Evolutionary conservation across 2,113 vertebrate species (phyloP), one percentile per base, ranked within the genome.

Genomic region (Cyanoliseus patagonus): DNA sequence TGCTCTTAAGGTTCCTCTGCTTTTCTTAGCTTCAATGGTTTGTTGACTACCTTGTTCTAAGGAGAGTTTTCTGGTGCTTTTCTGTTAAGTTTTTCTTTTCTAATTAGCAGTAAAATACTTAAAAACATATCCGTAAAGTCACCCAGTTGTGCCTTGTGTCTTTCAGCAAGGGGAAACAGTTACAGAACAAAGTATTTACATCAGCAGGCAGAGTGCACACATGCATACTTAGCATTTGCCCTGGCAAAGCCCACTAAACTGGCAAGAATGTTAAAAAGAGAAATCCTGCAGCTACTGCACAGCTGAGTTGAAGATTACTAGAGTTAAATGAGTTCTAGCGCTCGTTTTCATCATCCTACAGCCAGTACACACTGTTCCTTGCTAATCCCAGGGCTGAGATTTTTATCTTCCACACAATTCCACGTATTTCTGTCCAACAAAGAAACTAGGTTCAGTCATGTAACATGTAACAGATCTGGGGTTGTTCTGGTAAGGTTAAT

Each of bases 61-160:
- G 19, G 16, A 88, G 31, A 84, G 10, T 27, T 51, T 92, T 59
- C 35, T 82, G 13, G 7, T 17, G 16, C 16, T 59, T 78, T 91
- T 78, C 84, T 79, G 9, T 27, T 17, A 51, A 30, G 15, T 49
- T 85, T 73, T 74, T 44, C 25, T 19, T 47, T 68, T 69, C 13
- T 69, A 80, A 73, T 41, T 69, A 59, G 19, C 42, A 77, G 22
- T n/a, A 53, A 92, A 92, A 77, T 15, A 55, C 39, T 59, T 41
- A 33, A 77, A 69, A 86, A 53, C 5, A 11, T 28, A 13, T 10
- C 0, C 0, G 4, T 57, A 42, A 23, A 75, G 72, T 61, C 35
- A 73, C 47, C 10, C 46, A 79, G 18, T 22, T n/a, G 31, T 10
- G n/a, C 28, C 59, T 53, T 1, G 0, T 62, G 16, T 31, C 37